A percentile compares a stretch with the other conserved stretches of the same genome.
These are phyloP conservation scores for Drosophila parvula DNA, from an alignment of 1,140 invertebrate species.

Conservation along the genomic window DNA sequence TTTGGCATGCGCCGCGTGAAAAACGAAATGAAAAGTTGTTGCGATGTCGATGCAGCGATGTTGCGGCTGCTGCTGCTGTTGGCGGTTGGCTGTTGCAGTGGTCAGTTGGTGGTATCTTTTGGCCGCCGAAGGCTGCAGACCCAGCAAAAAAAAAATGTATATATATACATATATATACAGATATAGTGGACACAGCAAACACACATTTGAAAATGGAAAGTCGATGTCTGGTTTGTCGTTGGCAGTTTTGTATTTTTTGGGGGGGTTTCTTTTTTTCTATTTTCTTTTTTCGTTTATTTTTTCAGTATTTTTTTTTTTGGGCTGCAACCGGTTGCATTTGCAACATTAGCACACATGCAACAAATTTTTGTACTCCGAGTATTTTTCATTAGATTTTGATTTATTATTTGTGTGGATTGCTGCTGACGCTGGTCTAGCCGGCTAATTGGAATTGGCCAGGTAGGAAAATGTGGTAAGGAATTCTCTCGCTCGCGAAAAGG, in stretches of 20 bases:
- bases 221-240: slow-evolving; percentile 63
- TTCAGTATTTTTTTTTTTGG: slow-evolving; percentile 43
- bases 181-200: slow-evolving; percentile 19
- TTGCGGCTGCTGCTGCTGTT: slow-evolving; percentile 33
- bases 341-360: slow-evolving; percentile 57
- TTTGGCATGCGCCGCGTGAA: slow-evolving; percentile 75
- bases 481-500: slow-evolving; percentile 40
- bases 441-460: slow-evolving; percentile 60
- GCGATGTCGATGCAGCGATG: slow-evolving; percentile 51
- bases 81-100: slow-evolving; percentile 31
- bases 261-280: slow-evolving; percentile 24
- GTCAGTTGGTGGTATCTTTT: slow-evolving; percentile 48
- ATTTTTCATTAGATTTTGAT: slow-evolving; percentile 70
- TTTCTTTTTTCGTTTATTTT: slow-evolving; percentile 30
- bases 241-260: slow-evolving; percentile 58
- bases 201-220: slow-evolving; percentile 79
- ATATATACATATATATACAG: slow-evolving; percentile 9
- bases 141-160: slow-evolving; percentile 34
- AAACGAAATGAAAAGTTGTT: slow-evolving; percentile 81
- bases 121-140: slow-evolving; percentile 48
- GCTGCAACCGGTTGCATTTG: slow-evolving; percentile 70
- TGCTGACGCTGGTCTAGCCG: slow-evolving; percentile 18
- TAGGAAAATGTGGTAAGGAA: slow-evolving; percentile 59
- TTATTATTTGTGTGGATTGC: slow-evolving; percentile 63
- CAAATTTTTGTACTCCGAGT: slow-evolving; percentile 43